Percentiles rank a stretch among this genome's conserved stretches.
These are phyloP conservation scores for Diachasmimorpha longicaudata DNA, from an alignment of 1,140 invertebrate genomes.

Conservation along the genomic window DNA sequence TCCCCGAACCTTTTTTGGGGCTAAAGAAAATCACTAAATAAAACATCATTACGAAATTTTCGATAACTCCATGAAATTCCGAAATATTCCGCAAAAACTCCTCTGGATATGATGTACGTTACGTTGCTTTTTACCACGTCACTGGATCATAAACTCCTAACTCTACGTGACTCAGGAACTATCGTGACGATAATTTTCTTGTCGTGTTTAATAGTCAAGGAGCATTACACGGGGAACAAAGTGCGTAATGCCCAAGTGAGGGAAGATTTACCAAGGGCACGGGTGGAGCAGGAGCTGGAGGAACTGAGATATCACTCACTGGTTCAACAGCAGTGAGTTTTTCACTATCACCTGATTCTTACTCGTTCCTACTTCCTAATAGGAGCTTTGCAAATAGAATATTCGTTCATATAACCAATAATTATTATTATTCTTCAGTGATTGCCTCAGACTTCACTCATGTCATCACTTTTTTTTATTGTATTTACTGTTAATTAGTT, in stretches of 20 bases:
- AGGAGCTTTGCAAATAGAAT: too few species aligned
- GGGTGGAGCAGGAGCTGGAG: constrained; percentile 81
- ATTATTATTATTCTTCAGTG: too few species aligned
- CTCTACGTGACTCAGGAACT: neutral
- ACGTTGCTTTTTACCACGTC: neutral
- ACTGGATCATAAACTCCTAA: neutral
- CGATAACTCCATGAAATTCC: neutral
- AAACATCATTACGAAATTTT: neutral
- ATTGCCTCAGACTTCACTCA: too few species aligned
- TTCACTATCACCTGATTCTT: neutral
- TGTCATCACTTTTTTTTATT: too few species aligned
- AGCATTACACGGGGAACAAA: constrained; percentile 86
- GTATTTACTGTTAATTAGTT: too few species aligned
- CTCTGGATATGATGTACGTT: neutral
- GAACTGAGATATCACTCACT: constrained; percentile 67
- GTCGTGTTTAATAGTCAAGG: constrained; percentile 68
- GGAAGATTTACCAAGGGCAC: constrained; percentile 85
- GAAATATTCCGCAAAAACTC: neutral
- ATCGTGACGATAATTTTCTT: neutral
- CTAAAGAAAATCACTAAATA: neutral
- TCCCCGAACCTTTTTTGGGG: neutral
- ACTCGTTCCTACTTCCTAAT: neutral
- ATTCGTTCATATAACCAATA: too few species aligned
- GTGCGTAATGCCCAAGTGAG: constrained; percentile 85
- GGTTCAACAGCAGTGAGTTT: constrained; percentile 69